Conservation (phyloP, 37 sponge, comb jelly and placozoan species). For the Geodia barretti region DNA sequence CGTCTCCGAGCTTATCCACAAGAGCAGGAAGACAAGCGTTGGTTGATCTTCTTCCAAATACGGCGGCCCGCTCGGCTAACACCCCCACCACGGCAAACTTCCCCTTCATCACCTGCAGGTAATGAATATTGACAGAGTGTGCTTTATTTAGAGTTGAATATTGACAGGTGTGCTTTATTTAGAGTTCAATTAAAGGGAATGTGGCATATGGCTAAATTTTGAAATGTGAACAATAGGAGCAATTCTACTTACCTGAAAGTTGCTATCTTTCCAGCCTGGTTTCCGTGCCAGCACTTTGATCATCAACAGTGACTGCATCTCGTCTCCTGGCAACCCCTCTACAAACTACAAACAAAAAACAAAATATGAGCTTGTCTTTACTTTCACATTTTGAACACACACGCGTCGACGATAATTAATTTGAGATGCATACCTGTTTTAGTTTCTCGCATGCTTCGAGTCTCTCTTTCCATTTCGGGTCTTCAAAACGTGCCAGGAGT, state of each 20-base stretch:
- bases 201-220: no score
- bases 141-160: no score
- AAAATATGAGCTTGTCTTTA: not conserved
- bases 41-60: conserved; percentile 77
- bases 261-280: conserved; percentile 96
- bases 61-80: conserved; percentile 60
- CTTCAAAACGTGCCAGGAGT: conserved; percentile 45
- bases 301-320: conserved; percentile 78
- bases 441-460: conserved; percentile 72
- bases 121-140: no score
- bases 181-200: no score
- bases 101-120: conserved; percentile 84
- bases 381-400: not conserved
- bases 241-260: no score
- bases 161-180: no score
- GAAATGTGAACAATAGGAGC: no score
- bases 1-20: conserved; percentile 86
- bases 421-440: conserved; percentile 73
- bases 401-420: no score
- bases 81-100: conserved; percentile 66
- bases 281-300: conserved; percentile 79
- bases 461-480: conserved; percentile 85
- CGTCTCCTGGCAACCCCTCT: conserved; percentile 49
- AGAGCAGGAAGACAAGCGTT: conserved; percentile 62
- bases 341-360: conserved; percentile 28